Percentiles rank a stretch among this genome's conserved stretches.
phyloP scores from a whole-genome alignment of 1,140 invertebrate genomes.

The Marisa cornuarietis region DNA sequence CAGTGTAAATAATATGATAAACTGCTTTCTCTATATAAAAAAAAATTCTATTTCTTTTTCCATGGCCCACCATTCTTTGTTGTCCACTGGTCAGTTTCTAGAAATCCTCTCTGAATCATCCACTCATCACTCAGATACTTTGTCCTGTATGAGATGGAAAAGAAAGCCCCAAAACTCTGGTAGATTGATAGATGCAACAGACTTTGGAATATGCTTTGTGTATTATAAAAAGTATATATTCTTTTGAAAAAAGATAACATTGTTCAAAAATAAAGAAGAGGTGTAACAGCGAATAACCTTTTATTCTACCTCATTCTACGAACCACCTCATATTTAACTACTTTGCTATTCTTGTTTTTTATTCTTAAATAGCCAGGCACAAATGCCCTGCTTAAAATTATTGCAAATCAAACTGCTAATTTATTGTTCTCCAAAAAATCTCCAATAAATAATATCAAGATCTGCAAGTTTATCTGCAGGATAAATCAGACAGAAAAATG shows the following conservation, averaged over 20 bases:
- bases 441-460: no score
- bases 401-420: no score
- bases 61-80: conserved; percentile 48
- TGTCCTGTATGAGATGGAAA: conserved; percentile 68
- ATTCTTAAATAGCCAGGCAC: no score
- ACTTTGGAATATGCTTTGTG: background rate
- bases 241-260: background rate
- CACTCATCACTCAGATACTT: conserved; percentile 96
- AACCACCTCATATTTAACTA: no score
- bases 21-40: no score
- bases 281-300: background rate
- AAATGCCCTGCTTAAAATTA: no score
- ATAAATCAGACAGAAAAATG: no score
- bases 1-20: no score
- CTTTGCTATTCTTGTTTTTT: no score
- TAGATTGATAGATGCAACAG: background rate
- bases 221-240: background rate
- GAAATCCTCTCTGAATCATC: conserved; percentile 88
- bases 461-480: no score
- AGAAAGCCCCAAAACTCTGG: background rate
- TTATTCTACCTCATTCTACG: background rate
- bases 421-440: no score
- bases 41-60: no score
- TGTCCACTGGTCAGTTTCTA: conserved; percentile 52
- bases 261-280: background rate